Evolutionary conservation across 2,113 vertebrate species (phyloP).

Genomic region (Xenus cinereus): DNA sequence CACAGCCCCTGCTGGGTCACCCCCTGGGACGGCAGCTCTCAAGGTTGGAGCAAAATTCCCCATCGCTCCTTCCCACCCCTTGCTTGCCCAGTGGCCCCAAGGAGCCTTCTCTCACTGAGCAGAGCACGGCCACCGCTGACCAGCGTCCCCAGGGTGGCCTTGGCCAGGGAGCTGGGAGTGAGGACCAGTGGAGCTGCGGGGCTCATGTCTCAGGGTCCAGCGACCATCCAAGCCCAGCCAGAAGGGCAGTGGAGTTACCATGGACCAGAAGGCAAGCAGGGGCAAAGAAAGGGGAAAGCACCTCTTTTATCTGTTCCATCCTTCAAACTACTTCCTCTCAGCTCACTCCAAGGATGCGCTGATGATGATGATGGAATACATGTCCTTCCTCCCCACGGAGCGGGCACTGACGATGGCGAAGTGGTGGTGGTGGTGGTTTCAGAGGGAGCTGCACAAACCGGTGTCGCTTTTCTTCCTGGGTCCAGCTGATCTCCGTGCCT

Average conservation of each 20-base stretch:
- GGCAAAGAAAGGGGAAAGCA: background rate
- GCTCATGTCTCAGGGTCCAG: background rate
- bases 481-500: background rate
- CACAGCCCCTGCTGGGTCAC: too few species aligned
- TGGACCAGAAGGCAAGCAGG: background rate
- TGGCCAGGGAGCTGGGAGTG: background rate
- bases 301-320: background rate
- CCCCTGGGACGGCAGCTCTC: fast-evolving
- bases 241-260: too few species aligned
- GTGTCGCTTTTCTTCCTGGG: background rate
- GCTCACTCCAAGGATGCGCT: background rate
- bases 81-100: background rate
- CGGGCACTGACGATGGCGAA: fast-evolving
- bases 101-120: background rate
- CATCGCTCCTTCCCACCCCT: background rate
- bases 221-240: fast-evolving
- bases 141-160: background rate
- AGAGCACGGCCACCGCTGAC: background rate
- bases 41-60: background rate
- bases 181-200: background rate
- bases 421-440: background rate
- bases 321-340: background rate
- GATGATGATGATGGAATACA: background rate
- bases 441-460: background rate
- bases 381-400: background rate